Base-by-base conservation (phyloP, 2,113 vertebrate species). In the Falco punctatus region DNA sequence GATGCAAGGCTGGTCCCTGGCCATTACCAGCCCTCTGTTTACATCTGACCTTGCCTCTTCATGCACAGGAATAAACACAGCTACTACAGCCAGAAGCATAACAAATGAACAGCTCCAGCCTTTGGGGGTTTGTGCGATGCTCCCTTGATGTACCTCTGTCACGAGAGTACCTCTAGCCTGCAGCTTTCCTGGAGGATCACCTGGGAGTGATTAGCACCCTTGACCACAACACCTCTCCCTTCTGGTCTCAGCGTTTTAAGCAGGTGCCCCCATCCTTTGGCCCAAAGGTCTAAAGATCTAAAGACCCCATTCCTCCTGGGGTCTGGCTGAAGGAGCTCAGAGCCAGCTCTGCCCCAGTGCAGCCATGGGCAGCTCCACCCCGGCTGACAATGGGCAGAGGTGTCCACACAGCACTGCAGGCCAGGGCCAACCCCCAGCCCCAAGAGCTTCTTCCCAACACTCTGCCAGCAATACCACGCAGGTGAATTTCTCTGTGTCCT, bases 251-350 rank as follows among this genome's bases (percentile, higher is more conserved):
- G 35, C 23, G 44, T 73, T 90, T 77, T 69, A 20, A 73, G 13
- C 1, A 5, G 4, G 15, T 64, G 11, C 12, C 46, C 70, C 55
- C 15, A 13, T 42, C 28, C 19, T 79, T 48, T 5, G 2, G 24
- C 17, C 11, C 42, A 42, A 42, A 42, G 42, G 42, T 42, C 42
- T 42, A 42, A 42, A 42, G 42, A 14, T 42, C 42, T 42, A 21
- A 51, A 70, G 7, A 42, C 1, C 1, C 20, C 4, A 0, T 35
- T 73, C 21, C 13, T 64, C 13, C 26, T 7, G 2, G 30, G 17
- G 9, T 21, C 23, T 46, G 32, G 7, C 33, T 51, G 28, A 44
- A 28, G 38, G 8, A 20, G 33, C 27, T 32, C 33, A 21, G 40
- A 42, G 35, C 16, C 57, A 72, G 7, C 40, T 66, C 48, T 75